Percentiles rank a stretch among this genome's conserved stretches.
Conservation (phyloP, 1,140 invertebrate species). For the Pseudomyrmex gracilis region DNA sequence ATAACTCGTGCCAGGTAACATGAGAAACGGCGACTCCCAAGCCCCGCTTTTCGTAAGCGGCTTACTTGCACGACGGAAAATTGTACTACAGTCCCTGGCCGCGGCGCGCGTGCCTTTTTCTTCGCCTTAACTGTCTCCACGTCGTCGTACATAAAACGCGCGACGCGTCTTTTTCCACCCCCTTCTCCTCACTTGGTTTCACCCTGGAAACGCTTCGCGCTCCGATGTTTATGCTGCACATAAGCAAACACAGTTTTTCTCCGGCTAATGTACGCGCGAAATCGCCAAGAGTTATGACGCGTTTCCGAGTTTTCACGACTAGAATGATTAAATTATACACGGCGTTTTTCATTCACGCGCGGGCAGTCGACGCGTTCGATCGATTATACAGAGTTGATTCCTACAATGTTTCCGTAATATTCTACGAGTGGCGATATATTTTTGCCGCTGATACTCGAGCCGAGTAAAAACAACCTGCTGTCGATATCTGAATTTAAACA, state of each 20-base stretch:
- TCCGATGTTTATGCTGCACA: constrained; percentile 50
- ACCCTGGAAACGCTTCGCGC: constrained; percentile 24
- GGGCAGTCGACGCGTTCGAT: neutral
- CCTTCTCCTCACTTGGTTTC: neutral
- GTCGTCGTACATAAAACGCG: constrained; percentile 60
- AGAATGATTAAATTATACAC: constrained; percentile 52
- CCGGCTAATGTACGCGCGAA: constrained; percentile 54
- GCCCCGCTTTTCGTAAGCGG: constrained; percentile 78
- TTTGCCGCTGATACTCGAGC: neutral
- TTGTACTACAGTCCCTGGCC: constrained; percentile 69
- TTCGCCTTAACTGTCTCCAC: constrained; percentile 66
- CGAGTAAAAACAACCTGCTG: no score
- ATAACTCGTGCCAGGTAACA: constrained; percentile 73
- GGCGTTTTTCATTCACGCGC: neutral
- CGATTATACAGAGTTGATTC: neutral
- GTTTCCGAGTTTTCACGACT: constrained; percentile 36
- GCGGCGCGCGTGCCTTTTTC: constrained; percentile 60
- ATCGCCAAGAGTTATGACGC: constrained; percentile 56
- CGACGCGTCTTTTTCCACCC: neutral
- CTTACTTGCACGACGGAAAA: constrained; percentile 79
- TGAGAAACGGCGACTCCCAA: constrained; percentile 76
- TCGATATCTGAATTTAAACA: no score
- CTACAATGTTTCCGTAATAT: neutral
- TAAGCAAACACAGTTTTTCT: constrained; percentile 64
- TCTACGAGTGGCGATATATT: neutral